These are phyloP conservation scores for Hexactinellida sp. DNA, from an alignment of 37 sponge, comb jelly and placozoan genomes.

Conservation along the genomic window DNA sequence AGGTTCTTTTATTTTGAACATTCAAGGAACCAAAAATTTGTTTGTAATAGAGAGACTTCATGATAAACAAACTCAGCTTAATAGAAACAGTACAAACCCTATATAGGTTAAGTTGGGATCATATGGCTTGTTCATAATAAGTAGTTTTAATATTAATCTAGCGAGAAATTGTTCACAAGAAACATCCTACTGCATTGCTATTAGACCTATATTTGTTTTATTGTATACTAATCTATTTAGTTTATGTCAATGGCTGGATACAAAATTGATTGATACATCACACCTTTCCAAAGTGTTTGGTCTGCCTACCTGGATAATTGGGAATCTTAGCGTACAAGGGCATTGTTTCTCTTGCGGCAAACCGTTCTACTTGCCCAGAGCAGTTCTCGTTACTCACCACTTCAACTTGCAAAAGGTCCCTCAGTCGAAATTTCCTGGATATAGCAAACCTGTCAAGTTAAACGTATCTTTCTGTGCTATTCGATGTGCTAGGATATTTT, in stretches of 20 bases:
- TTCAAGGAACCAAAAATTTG: too few species aligned
- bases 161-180: too few species aligned
- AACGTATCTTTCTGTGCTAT: background rate
- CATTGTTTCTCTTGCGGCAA: background rate
- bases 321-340: background rate
- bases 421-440: background rate
- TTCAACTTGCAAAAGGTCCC: background rate
- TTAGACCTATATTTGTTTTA: background rate
- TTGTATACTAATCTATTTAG: background rate
- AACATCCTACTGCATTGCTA: too few species aligned
- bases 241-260: slow-evolving; percentile 6
- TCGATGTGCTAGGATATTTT: background rate
- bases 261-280: background rate
- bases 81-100: too few species aligned
- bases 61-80: too few species aligned
- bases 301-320: background rate
- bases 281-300: background rate
- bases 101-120: too few species aligned
- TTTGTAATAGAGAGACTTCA: too few species aligned
- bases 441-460: background rate
- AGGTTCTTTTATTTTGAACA: too few species aligned
- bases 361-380: slow-evolving; percentile 8
- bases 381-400: background rate
- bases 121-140: too few species aligned
- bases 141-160: too few species aligned